Percentiles rank a stretch among this genome's conserved stretches.
These are phyloP conservation scores for Apotomis capreana DNA, from an alignment of 2,888 invertebrate genomes.

Conservation along the genomic window DNA sequence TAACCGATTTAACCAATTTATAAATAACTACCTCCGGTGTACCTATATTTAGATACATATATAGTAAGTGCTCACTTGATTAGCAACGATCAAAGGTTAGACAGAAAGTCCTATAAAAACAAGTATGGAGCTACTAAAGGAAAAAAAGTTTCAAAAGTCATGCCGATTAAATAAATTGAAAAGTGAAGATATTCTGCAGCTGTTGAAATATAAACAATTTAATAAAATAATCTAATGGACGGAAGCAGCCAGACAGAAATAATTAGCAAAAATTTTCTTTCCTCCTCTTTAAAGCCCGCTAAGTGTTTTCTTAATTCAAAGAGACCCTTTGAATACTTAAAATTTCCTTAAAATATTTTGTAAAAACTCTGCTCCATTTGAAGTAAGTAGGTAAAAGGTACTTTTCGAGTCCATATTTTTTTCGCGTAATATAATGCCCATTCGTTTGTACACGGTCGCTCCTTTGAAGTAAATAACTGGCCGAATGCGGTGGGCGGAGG, in stretches of 20 bases:
- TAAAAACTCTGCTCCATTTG: slow-evolving; percentile 38
- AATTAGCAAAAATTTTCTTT: slow-evolving; percentile 47
- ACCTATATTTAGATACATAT: too few relatives aligned
- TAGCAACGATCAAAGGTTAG: too few relatives aligned
- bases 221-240: slow-evolving; percentile 45
- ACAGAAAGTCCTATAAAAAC: too few relatives aligned
- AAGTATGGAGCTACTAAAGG: too few relatives aligned
- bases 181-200: slow-evolving; percentile 13
- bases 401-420: slow-evolving; percentile 27
- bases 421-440: slow-evolving; percentile 18
- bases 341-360: slow-evolving; percentile 46
- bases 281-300: slow-evolving; percentile 44
- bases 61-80: too few relatives aligned
- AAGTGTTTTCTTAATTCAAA: slow-evolving; percentile 47
- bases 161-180: slow-evolving; percentile 10
- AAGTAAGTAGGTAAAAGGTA: slow-evolving; percentile 37
- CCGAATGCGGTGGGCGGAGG: background rate
- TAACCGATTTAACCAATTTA: too few relatives aligned
- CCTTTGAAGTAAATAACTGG: slow-evolving; percentile 4
- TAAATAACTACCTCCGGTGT: too few relatives aligned
- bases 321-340: slow-evolving; percentile 46
- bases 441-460: slow-evolving; percentile 13
- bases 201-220: slow-evolving; percentile 37
- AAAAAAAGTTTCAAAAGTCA: slow-evolving; percentile 11
- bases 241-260: slow-evolving; percentile 47